Conservation (phyloP, 2,888 invertebrate genomes). For the Hanleya hanleyi region DNA sequence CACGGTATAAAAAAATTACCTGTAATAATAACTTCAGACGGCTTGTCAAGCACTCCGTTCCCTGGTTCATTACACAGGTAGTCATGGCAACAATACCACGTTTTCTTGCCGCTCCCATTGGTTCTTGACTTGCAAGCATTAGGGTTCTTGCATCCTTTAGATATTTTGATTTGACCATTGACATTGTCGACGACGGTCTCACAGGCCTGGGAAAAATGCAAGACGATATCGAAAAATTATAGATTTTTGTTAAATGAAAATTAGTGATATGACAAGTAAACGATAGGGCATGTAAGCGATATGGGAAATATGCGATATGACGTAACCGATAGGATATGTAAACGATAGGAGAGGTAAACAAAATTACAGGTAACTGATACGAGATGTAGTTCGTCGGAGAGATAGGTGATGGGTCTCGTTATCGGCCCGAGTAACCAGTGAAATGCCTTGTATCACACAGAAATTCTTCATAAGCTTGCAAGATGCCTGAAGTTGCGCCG, state of each 20-base stretch:
- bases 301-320: no score
- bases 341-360: no score
- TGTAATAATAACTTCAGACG: neutral
- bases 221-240: neutral
- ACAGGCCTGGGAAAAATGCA: neutral
- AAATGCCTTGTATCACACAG: no score
- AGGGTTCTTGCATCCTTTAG: constrained; percentile 4
- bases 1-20: no score
- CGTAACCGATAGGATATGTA: no score
- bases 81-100: constrained; percentile 1
- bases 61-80: neutral
- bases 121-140: neutral
- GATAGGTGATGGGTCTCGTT: no score
- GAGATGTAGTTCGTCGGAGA: no score
- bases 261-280: neutral
- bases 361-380: no score
- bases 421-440: no score
- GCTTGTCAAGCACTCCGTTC: neutral
- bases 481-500: no score
- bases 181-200: neutral
- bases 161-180: neutral
- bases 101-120: constrained; percentile 2
- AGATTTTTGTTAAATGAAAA: neutral
- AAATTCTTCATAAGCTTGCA: no score
- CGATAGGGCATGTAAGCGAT: no score